These are phyloP conservation scores for Coregonus ussuriensis DNA, from an alignment of 2,797 vertebrate species.

Conservation along the genomic window DNA sequence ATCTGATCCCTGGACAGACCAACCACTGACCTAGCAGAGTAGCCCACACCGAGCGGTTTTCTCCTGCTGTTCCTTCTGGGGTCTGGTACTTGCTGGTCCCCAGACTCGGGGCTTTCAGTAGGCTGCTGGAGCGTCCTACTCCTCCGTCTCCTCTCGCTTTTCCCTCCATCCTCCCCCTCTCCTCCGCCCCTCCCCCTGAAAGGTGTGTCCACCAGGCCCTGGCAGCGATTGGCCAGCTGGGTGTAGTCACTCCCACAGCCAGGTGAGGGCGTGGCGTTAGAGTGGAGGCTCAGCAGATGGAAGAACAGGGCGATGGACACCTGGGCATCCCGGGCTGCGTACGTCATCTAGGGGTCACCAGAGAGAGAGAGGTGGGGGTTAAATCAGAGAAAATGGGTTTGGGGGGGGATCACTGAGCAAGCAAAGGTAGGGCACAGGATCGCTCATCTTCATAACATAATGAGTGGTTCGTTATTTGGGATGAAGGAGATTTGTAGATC, in stretches of 20 bases:
- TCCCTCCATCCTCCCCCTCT: conserved; percentile 64
- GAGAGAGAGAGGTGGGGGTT: not conserved
- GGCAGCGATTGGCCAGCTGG: conserved; percentile 78
- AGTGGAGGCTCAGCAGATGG: conserved; percentile 78
- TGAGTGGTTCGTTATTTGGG: no score
- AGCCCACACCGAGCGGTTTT: conserved; percentile 90
- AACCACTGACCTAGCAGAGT: conserved; percentile 69
- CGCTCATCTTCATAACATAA: no score
- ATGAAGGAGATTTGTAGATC: no score
- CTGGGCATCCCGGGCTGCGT: conserved; percentile 93
- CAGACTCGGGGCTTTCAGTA: conserved; percentile 70
- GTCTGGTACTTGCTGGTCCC: conserved; percentile 85
- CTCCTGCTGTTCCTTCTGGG: conserved; percentile 86
- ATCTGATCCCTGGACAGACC: no score
- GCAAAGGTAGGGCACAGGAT: no score
- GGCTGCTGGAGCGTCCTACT: conserved; percentile 55
- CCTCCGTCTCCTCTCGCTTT: conserved; percentile 68
- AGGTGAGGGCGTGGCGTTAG: conserved; percentile 52
- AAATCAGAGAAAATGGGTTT: no score
- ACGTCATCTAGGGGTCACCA: conserved; percentile 75
- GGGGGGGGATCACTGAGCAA: no score
- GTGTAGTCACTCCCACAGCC: conserved; percentile 62
- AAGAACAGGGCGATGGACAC: conserved; percentile 91
- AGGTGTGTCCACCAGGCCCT: conserved; percentile 87
- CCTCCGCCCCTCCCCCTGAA: conserved; percentile 78